phyloP scores from a whole-genome alignment of 2,888 invertebrate genomes.

The Allacma fusca region DNA sequence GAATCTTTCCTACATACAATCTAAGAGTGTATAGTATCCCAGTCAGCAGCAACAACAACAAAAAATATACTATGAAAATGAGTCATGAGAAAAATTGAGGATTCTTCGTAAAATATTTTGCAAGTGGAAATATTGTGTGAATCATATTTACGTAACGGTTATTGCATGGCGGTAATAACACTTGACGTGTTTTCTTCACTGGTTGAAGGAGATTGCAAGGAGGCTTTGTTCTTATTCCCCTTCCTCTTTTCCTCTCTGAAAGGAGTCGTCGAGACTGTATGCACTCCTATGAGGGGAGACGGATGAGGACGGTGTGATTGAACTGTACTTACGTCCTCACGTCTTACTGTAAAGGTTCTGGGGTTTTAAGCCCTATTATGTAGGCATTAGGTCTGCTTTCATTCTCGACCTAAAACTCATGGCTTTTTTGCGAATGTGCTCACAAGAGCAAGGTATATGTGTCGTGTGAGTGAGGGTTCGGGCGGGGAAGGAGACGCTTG shows the following conservation, averaged over 20 bases:
- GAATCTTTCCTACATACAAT: no score
- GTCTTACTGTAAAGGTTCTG: no score
- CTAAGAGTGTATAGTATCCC: no score
- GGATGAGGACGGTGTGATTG: constrained; percentile 10
- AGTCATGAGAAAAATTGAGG: no score
- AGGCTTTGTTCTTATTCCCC: constrained; percentile 11
- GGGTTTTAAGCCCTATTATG: no score
- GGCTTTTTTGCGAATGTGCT: not conserved
- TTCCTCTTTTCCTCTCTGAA: not conserved
- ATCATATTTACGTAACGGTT: constrained; percentile 21
- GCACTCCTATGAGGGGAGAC: not conserved
- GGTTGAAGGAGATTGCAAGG: not conserved
- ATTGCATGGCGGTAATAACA: constrained; percentile 5
- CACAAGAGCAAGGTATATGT: not conserved
- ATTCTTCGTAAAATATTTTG: not conserved
- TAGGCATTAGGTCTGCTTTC: not conserved
- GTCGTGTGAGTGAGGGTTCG: not conserved
- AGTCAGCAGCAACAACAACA: no score
- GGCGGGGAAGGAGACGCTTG: not conserved
- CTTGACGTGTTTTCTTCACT: constrained; percentile 5
- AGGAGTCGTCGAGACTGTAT: not conserved
- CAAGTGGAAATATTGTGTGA: not conserved
- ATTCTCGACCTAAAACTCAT: not conserved
- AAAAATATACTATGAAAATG: no score
- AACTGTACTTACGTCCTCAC: constrained; percentile 10